Evolutionary conservation across 2,797 vertebrate genomes (phyloP), one percentile per base, ranked within the genome.

Genomic region (Corythornis leucogaster): DNA sequence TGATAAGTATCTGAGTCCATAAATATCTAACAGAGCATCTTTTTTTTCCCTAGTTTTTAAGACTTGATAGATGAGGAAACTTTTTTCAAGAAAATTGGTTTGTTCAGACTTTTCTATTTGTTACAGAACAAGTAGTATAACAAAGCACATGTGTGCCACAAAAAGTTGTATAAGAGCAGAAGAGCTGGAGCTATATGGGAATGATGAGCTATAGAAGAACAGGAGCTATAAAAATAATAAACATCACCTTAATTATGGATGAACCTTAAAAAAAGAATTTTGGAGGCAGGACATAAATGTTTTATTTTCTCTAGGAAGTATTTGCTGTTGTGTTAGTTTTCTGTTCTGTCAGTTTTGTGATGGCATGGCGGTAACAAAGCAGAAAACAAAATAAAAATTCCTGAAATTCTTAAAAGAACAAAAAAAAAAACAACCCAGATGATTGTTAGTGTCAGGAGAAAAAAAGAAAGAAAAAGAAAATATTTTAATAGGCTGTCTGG

Each of bases 331-430:
- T 59, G 33, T 68, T 88, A 2, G 63, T 50, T 80, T 85, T 86
- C 63, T 78, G 22, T 67, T 73, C 74, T 62, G 54, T 30, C 20
- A 85, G 1, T 78, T 92, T 85, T 82, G 43, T 71, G 51, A 87
- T 76, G 40, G 58, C 28, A 24, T 4, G 80, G 30, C 46, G 4
- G 0, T 80, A 42, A 38, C 66, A 80, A 80, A 93, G 71, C 80
- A 86, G 64, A 89, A 40, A 85, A 59, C 68, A 87, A 79, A 92
- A 90, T 82, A 61, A 90, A 95, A 86, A 91, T 84, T 85, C 82
- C 80, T 93, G 33, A 89, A 80, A 91, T 92, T 94, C 75, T 91
- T 96, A 31, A 67, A 95, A 94, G 73, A 92, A 25, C 31, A 42
- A 86, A 30, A 42, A 86, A 38, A 95, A 86, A 88, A 91, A 87